Evolutionary conservation across 2,888 invertebrate genomes (phyloP).

Genomic region (Therioaphis trifolii): DNA sequence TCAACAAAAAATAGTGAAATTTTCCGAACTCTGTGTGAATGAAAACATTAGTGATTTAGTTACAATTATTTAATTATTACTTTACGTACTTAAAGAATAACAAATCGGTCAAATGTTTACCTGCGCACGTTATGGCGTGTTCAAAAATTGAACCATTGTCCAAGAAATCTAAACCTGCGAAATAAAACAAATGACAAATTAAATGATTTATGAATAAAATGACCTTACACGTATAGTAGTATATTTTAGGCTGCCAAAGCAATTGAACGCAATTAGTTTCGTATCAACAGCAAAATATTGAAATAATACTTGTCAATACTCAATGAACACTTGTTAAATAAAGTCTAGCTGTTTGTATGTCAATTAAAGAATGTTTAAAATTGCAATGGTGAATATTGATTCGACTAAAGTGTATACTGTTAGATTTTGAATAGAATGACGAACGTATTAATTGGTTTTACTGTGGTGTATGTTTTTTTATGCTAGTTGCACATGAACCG

Average conservation of each 20-base stretch:
- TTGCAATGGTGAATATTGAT: background rate
- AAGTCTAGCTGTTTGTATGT: background rate
- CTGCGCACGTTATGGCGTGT: constrained; percentile 62
- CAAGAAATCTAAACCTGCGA: constrained; percentile 59
- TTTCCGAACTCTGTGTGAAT: constrained; percentile 74
- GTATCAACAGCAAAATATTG: constrained; percentile 17
- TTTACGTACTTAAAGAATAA: no score
- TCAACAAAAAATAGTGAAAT: constrained; percentile 81
- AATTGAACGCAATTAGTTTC: constrained; percentile 51
- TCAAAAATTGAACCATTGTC: constrained; percentile 61
- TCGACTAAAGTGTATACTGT: no score
- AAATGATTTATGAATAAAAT: background rate
- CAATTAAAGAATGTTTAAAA: constrained; percentile 24
- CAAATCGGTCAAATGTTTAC: background rate
- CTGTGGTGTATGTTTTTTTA: no score
- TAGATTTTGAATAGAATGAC: no score
- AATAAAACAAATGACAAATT: background rate
- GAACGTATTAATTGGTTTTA: no score
- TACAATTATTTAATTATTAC: background rate
- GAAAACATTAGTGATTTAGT: background rate
- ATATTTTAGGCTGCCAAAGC: background rate
- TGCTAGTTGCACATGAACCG: no score
- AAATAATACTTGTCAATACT: background rate
- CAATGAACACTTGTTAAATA: constrained; percentile 17
- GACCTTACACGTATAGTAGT: background rate